A percentile compares a stretch with the other conserved stretches of the same genome.
Evolutionary conservation across 2,113 vertebrate species (phyloP).

Genomic region (Cynopterus brachyotis): DNA sequence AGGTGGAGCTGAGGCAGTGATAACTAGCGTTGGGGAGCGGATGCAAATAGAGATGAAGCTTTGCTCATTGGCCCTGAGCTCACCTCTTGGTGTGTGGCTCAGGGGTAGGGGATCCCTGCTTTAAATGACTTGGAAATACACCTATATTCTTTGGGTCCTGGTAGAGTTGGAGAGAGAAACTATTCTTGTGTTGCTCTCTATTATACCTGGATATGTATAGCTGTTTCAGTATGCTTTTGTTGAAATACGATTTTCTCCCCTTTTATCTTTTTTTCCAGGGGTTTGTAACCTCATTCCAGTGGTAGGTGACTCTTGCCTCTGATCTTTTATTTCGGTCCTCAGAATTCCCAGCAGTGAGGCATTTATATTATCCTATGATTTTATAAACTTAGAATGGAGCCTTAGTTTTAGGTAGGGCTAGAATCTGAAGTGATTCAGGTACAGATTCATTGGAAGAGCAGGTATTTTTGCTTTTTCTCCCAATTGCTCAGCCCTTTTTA

Average conservation of each 20-base stretch:
- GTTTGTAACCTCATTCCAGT: neutral
- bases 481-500: neutral
- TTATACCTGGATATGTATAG: neutral
- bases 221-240: neutral
- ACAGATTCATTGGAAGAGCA: neutral
- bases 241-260: conserved; percentile 16
- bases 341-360: neutral
- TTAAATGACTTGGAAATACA: neutral
- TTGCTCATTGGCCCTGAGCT: too few relatives aligned
- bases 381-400: neutral
- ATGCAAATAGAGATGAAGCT: too few relatives aligned
- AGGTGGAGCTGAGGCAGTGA: too few relatives aligned
- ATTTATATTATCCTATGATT: conserved; percentile 34
- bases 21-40: too few relatives aligned
- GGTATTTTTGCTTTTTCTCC: conserved; percentile 14
- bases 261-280: neutral
- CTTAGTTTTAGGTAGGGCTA: neutral
- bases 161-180: neutral
- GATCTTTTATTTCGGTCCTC: conserved; percentile 9
- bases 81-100: too few relatives aligned
- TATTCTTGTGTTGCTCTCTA: neutral
- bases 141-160: neutral
- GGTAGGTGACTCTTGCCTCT: neutral
- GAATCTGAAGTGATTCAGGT: neutral
- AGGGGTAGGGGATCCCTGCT: too few relatives aligned